Evolutionary conservation across 2,797 vertebrate genomes (phyloP), one percentile per base, ranked within the genome.

Genomic region (Enteromius trimaculatus): DNA sequence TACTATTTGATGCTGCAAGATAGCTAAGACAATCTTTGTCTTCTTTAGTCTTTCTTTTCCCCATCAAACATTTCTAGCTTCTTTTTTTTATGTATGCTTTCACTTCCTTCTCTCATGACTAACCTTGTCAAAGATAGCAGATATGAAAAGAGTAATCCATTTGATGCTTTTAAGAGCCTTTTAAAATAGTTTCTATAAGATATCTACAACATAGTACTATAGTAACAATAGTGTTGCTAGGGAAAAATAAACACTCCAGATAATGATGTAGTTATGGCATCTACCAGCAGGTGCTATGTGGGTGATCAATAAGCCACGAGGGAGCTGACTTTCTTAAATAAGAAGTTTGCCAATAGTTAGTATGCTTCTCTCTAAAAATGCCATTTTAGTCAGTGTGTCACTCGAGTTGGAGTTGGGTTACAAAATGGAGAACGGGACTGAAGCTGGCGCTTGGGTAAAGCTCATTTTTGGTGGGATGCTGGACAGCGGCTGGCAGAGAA

Each of bases 401-500:
- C 19, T 34, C 7, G 19, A 66, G 42, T 26, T 60, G 44, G 78
- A 84, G 31, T 51, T 39, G 34, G 82, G 75, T 70, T 77, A 34
- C 66, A 66, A 78, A 62, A 62, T 65, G 42, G 55, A 78, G 69
- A 53, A 66, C 19, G 31, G 76, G 34, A 44, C 23, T 77, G 26
- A 31, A 34, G 39, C 37, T 60, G 31, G 13, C n/a, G 2, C 55
- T 80, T 66, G 37, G 29, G 44, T 34, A 47, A 60, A 69, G 51
- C 39, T 55, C 74, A 5, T 55, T 72, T 82, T 70, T 81, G 80
- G 58, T 47, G n/a, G 39, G 68, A 71, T 62, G n/a, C 69, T 79
- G 76, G 42, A 55, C 55, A 82, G 84, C 1, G 72, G n/a, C 70
- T 68, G 69, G 74, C 37, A 84, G 29, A 82, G 65, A 71, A 42